phyloP scores from a whole-genome alignment of 2,888 invertebrate genomes.

The Cyclophora albipunctata region DNA sequence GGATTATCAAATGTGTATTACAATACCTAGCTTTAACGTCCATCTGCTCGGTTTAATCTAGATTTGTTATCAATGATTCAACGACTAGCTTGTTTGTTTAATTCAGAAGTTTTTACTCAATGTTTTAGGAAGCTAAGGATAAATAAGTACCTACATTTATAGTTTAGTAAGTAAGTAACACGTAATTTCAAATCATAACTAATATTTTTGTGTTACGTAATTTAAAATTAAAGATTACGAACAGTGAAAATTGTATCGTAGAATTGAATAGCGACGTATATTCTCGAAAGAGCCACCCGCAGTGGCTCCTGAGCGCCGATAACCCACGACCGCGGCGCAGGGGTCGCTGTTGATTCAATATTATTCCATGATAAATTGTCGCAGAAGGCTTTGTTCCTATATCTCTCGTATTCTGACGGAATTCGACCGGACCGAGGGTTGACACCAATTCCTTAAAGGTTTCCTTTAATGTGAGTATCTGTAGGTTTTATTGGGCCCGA shows the following conservation, averaged over 20 bases:
- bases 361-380: slow-evolving; percentile 31
- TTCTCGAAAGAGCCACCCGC: background rate
- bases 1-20: no score
- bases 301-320: background rate
- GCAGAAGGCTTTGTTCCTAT: slow-evolving; percentile 19
- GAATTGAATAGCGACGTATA: background rate
- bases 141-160: background rate
- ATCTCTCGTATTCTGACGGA: slow-evolving; percentile 14
- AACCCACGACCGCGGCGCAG: background rate
- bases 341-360: slow-evolving; percentile 22
- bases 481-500: background rate
- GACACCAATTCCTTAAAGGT: slow-evolving; percentile 7
- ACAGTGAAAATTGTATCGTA: no score
- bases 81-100: no score
- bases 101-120: no score
- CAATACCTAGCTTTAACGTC: no score
- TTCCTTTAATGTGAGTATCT: slow-evolving; percentile 5
- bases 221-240: no score
- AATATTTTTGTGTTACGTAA: no score
- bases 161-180: background rate
- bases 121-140: background rate
- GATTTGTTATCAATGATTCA: no score
- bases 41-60: no score
- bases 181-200: background rate
- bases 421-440: slow-evolving; percentile 22